Evolutionary conservation across 2,888 invertebrate genomes (phyloP), one percentile per base, ranked within the genome.

Genomic region (Heteropelma amictum): DNA sequence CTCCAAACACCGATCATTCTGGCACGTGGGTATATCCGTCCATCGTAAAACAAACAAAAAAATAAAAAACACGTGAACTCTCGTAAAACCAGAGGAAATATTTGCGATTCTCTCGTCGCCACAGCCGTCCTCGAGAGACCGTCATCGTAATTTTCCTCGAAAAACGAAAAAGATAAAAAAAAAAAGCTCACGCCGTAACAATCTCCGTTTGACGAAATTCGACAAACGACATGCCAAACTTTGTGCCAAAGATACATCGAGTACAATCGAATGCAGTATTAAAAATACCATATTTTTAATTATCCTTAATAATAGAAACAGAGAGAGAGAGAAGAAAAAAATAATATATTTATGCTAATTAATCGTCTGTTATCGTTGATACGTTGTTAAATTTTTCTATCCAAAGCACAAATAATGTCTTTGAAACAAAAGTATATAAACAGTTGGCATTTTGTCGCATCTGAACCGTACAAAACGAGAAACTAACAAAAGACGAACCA

Each of bases 241-340:
- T 72, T 35, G 79, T 83, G 81, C 82, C 82, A 83, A 84, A 82
- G 77, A 60, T 56, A 61, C 14, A 45, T 61, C 58, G 64, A 77
- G 78, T 79, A 79, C 78, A 77, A 79, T 45, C 54, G 71, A 49
- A 75, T 75, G 51, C 77, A 77, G 79, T 78, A 79, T 78, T 78
- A 77, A 63, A 53, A 56, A 56, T 58, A 53, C 51, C 42, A 21
- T n/a, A n/a, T n/a, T 51, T 45, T 35, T 40, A 17, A 64, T 53
- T 33, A 35, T 17, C 58, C 21, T 40, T 42, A 70, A 49, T 17
- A 12, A 33, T 35, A 30, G 26, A 54, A 3, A 54, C 23, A 67
- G 23, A 51, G 23, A 68, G 6, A 47, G 33, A 28, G 17, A 40
- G 35, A 35, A 8, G 54, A 30, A 53, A 17, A 53, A 19, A 56